Evolutionary conservation across 2,113 vertebrate species (phyloP).

Genomic region (Paraplagusia blochii): DNA sequence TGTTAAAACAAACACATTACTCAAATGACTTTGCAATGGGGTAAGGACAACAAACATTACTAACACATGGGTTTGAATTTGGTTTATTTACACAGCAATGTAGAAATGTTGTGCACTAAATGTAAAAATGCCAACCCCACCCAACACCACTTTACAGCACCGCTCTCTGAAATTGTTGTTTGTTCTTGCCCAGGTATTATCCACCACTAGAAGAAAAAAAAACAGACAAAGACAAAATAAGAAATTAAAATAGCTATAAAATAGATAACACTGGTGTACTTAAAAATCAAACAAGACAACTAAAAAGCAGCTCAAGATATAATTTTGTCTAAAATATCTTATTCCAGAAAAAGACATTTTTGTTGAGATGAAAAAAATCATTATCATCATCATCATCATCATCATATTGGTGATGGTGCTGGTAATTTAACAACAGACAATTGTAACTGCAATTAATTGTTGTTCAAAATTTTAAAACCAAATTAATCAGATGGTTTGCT

Average conservation of each 20-base stretch:
- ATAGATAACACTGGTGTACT: too few species aligned
- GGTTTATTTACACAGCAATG: conserved; percentile 71
- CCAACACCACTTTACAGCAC: conserved; percentile 25
- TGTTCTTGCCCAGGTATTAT: conserved; percentile 57
- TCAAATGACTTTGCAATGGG: not conserved
- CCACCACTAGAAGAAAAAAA: conserved; percentile 77
- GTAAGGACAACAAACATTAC: not conserved
- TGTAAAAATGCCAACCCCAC: conserved; percentile 55
- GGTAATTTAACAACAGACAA: too few species aligned
- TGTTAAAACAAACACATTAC: too few species aligned
- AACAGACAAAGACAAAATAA: not conserved
- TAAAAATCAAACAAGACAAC: too few species aligned
- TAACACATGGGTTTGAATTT: conserved; percentile 22
- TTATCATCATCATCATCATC: too few species aligned
- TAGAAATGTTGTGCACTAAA: conserved; percentile 68
- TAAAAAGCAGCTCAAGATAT: not conserved
- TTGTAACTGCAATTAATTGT: too few species aligned
- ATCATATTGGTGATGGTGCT: too few species aligned
- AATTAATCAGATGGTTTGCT: too few species aligned
- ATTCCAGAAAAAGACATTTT: too few species aligned
- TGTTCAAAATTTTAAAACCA: too few species aligned
- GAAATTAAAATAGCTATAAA: too few species aligned
- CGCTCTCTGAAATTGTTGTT: conserved; percentile 15
- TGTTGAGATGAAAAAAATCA: too few species aligned
- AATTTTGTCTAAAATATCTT: not conserved